These are phyloP conservation scores for Vireo griseus DNA, from an alignment of 2,797 vertebrate species.

Conservation along the genomic window DNA sequence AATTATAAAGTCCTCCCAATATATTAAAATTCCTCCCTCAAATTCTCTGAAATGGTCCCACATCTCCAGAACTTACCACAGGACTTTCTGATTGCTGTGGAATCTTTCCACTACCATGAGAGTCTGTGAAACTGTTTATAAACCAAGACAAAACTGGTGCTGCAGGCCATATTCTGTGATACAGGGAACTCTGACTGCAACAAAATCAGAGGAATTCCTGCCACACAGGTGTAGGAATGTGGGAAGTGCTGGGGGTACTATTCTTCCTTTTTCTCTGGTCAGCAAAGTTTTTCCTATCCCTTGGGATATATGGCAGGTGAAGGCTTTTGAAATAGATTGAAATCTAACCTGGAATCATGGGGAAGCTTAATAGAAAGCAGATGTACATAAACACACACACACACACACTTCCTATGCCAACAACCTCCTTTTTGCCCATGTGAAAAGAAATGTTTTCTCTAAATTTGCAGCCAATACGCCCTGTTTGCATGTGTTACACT, in stretches of 20 bases:
- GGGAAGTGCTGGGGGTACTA: neutral
- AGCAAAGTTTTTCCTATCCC: neutral
- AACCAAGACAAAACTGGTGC: neutral
- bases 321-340: neutral
- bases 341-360: neutral
- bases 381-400: neutral
- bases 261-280: neutral
- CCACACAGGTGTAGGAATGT: neutral
- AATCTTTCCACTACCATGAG: neutral
- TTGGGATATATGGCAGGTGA: neutral
- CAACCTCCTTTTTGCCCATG: neutral
- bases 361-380: neutral
- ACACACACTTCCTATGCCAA: fast-evolving
- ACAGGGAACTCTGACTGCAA: neutral
- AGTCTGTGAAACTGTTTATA: neutral
- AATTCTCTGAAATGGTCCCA: neutral
- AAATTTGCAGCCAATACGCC: neutral
- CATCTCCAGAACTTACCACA: neutral
- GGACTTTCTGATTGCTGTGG: neutral
- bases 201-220: neutral
- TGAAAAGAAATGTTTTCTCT: neutral
- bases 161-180: neutral
- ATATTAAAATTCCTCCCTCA: neutral
- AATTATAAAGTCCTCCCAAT: neutral
- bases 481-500: neutral